phyloP scores from a whole-genome alignment of 1,140 invertebrate genomes.

The Caenorhabditis tropicalis region DNA sequence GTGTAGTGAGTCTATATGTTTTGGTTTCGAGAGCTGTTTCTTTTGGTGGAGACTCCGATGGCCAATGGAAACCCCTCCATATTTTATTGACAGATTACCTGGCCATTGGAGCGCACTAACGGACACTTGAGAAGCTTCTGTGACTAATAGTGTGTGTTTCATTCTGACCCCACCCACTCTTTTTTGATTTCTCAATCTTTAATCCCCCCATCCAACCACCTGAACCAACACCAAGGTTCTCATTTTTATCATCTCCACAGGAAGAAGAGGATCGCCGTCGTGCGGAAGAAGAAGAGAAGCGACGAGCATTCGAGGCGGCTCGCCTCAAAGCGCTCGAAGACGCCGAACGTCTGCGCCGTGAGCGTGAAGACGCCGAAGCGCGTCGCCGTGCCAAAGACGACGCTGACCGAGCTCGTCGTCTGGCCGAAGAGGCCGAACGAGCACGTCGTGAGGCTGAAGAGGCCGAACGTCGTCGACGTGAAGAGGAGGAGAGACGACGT shows the following conservation, averaged over 20 bases:
- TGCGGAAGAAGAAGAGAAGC: slow-evolving; percentile 68
- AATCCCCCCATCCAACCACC: too few species aligned
- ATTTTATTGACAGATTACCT: too few species aligned
- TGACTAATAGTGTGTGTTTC: neutral
- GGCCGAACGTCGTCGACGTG: slow-evolving; percentile 53
- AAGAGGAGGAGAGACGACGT: slow-evolving; percentile 55
- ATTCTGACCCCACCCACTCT: neutral
- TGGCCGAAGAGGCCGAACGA: slow-evolving; percentile 62
- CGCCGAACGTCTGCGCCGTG: slow-evolving; percentile 67
- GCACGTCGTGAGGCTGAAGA: slow-evolving; percentile 56
- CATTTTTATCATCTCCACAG: slow-evolving; percentile 50
- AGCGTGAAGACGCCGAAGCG: slow-evolving; percentile 69
- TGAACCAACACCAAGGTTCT: neutral
- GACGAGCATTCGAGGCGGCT: slow-evolving; percentile 70
- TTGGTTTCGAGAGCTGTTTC: neutral
- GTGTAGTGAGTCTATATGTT: neutral
- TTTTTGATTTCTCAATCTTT: too few species aligned
- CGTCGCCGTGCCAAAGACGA: slow-evolving; percentile 59
- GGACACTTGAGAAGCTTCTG: too few species aligned
- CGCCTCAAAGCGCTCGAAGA: slow-evolving; percentile 69
- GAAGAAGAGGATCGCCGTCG: slow-evolving; percentile 70
- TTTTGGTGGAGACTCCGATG: too few species aligned
- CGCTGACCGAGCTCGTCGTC: slow-evolving; percentile 61
- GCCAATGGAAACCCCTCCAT: too few species aligned
- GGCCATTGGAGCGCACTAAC: too few species aligned